A percentile compares a stretch with the other conserved stretches of the same genome.
Evolutionary conservation across 2,797 vertebrate genomes (phyloP).

Genomic region (Ctenochaetus hawaiiensis): DNA sequence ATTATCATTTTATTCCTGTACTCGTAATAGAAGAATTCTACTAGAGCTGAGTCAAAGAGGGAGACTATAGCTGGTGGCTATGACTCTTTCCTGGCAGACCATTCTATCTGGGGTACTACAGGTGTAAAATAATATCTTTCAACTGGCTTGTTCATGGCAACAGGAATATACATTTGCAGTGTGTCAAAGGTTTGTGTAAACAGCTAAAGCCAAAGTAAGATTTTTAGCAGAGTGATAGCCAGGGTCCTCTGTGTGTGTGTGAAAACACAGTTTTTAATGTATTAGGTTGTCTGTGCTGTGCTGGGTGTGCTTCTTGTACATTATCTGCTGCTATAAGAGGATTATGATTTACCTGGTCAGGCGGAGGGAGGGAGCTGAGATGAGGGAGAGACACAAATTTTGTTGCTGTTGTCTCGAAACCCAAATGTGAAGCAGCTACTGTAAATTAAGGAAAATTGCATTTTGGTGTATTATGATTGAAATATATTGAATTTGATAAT

Average conservation of each 20-base stretch:
- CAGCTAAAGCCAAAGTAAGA: slow-evolving; percentile 52
- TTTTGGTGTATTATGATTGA: background rate
- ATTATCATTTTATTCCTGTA: slow-evolving; percentile 35
- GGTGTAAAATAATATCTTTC: slow-evolving; percentile 71
- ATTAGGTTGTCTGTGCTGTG: slow-evolving; percentile 9
- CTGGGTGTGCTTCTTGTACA: slow-evolving; percentile 27
- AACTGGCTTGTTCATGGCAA: slow-evolving; percentile 70
- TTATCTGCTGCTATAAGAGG: slow-evolving; percentile 22
- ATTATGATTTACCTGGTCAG: slow-evolving; percentile 33
- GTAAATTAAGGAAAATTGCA: background rate
- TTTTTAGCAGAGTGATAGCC: slow-evolving; percentile 43
- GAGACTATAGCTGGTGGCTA: slow-evolving; percentile 55
- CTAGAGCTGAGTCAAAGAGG: slow-evolving; percentile 55
- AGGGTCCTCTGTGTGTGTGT: slow-evolving; percentile 34
- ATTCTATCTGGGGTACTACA: slow-evolving; percentile 67
- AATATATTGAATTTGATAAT: background rate
- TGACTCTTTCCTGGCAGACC: slow-evolving; percentile 64
- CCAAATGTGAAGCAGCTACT: background rate
- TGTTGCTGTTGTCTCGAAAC: slow-evolving; percentile 1
- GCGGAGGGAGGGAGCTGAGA: background rate
- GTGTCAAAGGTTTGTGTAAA: slow-evolving; percentile 62
- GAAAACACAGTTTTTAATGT: slow-evolving; percentile 35
- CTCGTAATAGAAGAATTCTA: slow-evolving; percentile 50
- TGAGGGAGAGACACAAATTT: slow-evolving; percentile 13
- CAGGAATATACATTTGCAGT: slow-evolving; percentile 53